Evolutionary conservation across 1,140 invertebrate genomes (phyloP).

Genomic region (Cydia pomonella): DNA sequence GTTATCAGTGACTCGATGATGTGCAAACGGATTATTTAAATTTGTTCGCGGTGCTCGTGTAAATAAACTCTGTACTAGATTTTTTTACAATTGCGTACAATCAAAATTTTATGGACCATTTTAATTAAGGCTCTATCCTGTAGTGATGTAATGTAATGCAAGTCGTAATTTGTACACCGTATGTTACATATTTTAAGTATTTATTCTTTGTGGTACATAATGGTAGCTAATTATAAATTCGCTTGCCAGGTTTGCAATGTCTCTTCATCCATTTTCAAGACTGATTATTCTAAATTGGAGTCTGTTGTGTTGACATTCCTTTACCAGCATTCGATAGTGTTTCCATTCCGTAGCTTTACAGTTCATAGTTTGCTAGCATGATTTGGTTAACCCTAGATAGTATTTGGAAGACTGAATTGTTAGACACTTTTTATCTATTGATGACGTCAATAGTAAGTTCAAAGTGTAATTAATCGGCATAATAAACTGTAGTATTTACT

Average conservation of each 20-base stretch:
- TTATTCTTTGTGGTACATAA: constrained; percentile 69
- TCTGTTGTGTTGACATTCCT: constrained; percentile 56
- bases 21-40: constrained; percentile 54
- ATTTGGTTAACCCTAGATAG: constrained; percentile 48
- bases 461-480: constrained; percentile 50
- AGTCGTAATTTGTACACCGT: constrained; percentile 47
- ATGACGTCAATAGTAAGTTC: constrained; percentile 64
- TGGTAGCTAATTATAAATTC: constrained; percentile 51
- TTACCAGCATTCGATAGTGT: constrained; percentile 29
- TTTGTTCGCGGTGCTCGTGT: constrained; percentile 76
- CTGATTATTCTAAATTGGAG: constrained; percentile 74
- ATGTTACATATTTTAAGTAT: constrained; percentile 69
- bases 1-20: constrained; percentile 53
- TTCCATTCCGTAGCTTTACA: constrained; percentile 32
- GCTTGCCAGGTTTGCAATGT: constrained; percentile 53
- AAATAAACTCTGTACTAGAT: constrained; percentile 75
- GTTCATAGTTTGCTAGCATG: constrained; percentile 51
- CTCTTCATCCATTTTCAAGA: constrained; percentile 69
- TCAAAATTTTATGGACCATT: constrained; percentile 70
- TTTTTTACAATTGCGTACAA: constrained; percentile 76
- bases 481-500: constrained; percentile 26
- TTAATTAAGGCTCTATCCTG: constrained; percentile 52
- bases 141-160: constrained; percentile 53
- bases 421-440: constrained; percentile 67
- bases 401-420: constrained; percentile 62